Conservation (phyloP, 2,888 invertebrate genomes). For the Lamellibrachia columna region DNA sequence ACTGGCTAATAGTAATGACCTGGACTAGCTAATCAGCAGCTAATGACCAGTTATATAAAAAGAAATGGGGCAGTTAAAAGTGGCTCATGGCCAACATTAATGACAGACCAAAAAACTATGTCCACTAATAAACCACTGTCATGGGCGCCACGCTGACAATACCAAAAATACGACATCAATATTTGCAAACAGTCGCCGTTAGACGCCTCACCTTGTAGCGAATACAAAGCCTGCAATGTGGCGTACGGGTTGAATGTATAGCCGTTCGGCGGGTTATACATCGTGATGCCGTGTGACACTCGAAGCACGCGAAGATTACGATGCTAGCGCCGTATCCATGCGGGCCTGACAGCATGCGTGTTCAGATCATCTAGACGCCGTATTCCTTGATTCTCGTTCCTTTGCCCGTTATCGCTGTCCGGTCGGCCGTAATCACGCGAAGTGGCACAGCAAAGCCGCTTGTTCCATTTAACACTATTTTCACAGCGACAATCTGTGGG, state of each 20-base stretch:
- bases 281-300: background rate
- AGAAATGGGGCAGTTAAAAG: background rate
- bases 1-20: background rate
- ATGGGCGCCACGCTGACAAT: background rate
- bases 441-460: background rate
- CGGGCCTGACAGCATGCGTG: background rate
- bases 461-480: slow-evolving; percentile 3
- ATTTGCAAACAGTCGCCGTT: background rate
- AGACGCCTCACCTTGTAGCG: background rate
- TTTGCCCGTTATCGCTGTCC: background rate
- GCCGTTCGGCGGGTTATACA: background rate
- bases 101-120: background rate
- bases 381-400: background rate
- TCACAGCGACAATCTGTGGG: background rate
- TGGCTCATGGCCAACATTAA: background rate
- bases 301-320: background rate
- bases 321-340: background rate
- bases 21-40: background rate
- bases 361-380: background rate
- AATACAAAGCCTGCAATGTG: background rate
- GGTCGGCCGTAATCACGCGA: background rate
- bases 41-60: background rate
- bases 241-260: background rate
- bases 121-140: background rate
- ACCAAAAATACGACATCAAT: background rate